These are phyloP conservation scores for Ectropis grisescens DNA, from an alignment of 1,140 invertebrate species.

Conservation along the genomic window DNA sequence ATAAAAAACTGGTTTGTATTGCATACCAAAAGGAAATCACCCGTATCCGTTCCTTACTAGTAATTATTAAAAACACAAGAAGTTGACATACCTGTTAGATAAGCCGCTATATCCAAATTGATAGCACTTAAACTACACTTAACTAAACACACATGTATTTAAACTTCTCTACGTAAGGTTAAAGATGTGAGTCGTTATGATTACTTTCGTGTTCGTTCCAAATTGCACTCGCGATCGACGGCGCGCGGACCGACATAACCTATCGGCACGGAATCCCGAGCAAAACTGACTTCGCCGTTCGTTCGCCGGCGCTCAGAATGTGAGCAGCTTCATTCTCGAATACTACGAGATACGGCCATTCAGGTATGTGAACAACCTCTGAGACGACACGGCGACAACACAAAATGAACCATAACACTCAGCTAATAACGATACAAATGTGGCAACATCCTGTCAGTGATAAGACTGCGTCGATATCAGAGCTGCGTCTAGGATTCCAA, in stretches of 20 bases:
- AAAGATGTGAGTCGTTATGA: slow-evolving; percentile 26
- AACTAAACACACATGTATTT: slow-evolving; percentile 37
- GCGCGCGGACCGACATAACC: slow-evolving; percentile 15
- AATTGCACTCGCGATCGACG: slow-evolving; percentile 40
- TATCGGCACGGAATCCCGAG: slow-evolving; percentile 9
- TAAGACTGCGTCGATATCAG: slow-evolving; percentile 66
- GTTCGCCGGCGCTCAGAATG: too few relatives aligned
- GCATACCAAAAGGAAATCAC: slow-evolving; percentile 54
- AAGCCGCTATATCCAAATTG: too few relatives aligned
- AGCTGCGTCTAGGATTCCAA: slow-evolving; percentile 52
- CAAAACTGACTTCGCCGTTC: slow-evolving; percentile 32
- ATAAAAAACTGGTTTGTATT: slow-evolving; percentile 51
- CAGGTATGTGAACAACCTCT: slow-evolving; percentile 59
- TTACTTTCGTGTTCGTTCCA: slow-evolving; percentile 17
- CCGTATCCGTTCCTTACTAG: slow-evolving; percentile 27
- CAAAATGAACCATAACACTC: slow-evolving; percentile 29
- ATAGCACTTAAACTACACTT: slow-evolving; percentile 26
- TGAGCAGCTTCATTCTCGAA: slow-evolving; percentile 47
- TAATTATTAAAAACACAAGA: slow-evolving; percentile 44
- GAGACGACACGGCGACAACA: slow-evolving; percentile 19
- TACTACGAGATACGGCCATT: slow-evolving; percentile 58
- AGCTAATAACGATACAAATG: slow-evolving; percentile 29
- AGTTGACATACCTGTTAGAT: slow-evolving; percentile 51
- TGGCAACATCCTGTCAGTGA: slow-evolving; percentile 23
- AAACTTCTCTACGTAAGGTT: slow-evolving; percentile 39